A percentile compares a stretch with the other conserved stretches of the same genome.
Evolutionary conservation across 2,888 invertebrate species (phyloP).

Genomic region (Rhopalosiphum nymphaeae): DNA sequence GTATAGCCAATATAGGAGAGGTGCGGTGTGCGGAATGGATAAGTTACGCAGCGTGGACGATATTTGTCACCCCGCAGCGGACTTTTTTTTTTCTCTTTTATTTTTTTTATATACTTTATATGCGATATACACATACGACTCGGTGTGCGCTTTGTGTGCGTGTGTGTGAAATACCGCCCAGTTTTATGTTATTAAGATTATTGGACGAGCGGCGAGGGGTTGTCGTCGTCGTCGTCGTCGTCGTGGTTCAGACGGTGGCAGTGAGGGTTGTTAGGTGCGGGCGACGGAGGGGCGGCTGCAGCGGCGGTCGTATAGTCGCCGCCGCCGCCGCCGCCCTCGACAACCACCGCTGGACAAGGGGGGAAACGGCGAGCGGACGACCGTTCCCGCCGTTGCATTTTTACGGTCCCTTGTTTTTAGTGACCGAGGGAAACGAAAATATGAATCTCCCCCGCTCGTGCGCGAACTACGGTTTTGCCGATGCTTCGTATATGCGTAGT

Average conservation of each 20-base stretch:
- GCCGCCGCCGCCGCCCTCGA: not conserved
- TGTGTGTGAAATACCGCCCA: conserved; percentile 48
- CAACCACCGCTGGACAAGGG: not conserved
- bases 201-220: conserved; percentile 51
- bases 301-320: not conserved
- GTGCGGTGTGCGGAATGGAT: not conserved
- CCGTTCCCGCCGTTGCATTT: conserved; percentile 55
- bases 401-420: conserved; percentile 64
- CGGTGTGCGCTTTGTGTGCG: not conserved
- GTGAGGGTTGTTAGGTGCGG: not conserved
- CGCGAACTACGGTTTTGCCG: not conserved
- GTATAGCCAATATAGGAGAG: not conserved
- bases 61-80: conserved; percentile 15
- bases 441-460: conserved; percentile 38
- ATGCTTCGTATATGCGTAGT: not conserved
- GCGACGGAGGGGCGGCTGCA: conserved; percentile 18
- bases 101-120: not conserved
- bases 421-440: conserved; percentile 55
- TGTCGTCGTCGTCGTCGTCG: conserved; percentile 9
- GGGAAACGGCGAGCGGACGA: not conserved
- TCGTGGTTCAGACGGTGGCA: not conserved
- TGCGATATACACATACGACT: conserved; percentile 7
- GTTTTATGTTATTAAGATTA: conserved; percentile 62
- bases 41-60: conserved; percentile 21
- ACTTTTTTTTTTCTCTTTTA: not conserved